Base-by-base conservation (phyloP, 23 tunicate species). In the Corella eumyota region DNA sequence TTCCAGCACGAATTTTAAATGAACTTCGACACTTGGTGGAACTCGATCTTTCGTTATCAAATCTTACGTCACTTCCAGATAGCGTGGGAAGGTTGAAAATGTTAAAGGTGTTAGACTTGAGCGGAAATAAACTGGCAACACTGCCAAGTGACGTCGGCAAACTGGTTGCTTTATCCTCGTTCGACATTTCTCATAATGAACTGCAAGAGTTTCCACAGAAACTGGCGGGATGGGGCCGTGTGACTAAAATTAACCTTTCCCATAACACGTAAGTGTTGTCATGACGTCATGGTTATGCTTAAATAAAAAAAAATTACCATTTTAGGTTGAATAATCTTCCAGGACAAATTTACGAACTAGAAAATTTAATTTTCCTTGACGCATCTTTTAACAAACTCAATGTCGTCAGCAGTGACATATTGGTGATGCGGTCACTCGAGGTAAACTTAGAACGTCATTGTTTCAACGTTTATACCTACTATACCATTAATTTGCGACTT, bases 251-350 rank as follows among this genome's bases (percentile, higher is more conserved):
- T 3, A 48, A 56, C 30, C 73, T 73, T 11, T 72, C 88, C 20
- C 66, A 88, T 45, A 88, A 88, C 61, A 78, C 38, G 96, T 88
- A 25, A 66, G 72, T 65, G 29, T 30, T n/a, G n/a, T n/a, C n/a
- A n/a, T n/a, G n/a, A n/a, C n/a, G n/a, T n/a, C n/a, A n/a, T n/a
- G n/a, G n/a, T n/a, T n/a, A n/a, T n/a, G n/a, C n/a, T n/a, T n/a
- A n/a, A n/a, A n/a, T n/a, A n/a, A n/a, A n/a, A n/a, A n/a, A n/a
- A n/a, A n/a, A n/a, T n/a, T n/a, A n/a, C n/a, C n/a, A n/a, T n/a
- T n/a, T n/a, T n/a, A n/a, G n/a, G n/a, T n/a, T n/a, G n/a, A n/a
- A n/a, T n/a, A n/a, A n/a, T n/a, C 67, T 83, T 0, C 92, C 92
- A 13, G 46, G 61, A 47, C 34, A 68, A 22, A 31, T 68, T 27